Evolutionary conservation across 2,113 vertebrate genomes (phyloP), one percentile per base, ranked within the genome.

Genomic region (Paraplagusia blochii): DNA sequence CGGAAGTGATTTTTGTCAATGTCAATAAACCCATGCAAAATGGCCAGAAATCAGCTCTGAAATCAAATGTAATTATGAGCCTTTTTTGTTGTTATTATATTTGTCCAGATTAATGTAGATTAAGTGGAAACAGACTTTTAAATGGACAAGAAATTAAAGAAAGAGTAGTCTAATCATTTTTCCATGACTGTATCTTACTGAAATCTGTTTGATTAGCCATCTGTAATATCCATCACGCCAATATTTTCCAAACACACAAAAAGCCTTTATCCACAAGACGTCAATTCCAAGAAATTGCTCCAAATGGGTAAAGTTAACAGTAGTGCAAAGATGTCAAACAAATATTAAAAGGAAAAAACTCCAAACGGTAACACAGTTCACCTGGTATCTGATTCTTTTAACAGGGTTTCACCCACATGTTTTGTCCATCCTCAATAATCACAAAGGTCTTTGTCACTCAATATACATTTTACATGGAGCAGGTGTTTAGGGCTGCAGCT

Each of bases 271-370:
- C 55, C 47, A 48, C 48, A 85, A 74, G 78, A 70, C 76, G 68
- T 76, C 47, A 44, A 72, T 58, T 88, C 90, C 89, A 90, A 90
- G 88, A 89, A 87, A 82, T 80, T 78, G 63, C 76, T 81, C 75
- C 51, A 59, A 85, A 78, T 55, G 74, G 48, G 73, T 90, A 89
- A 90, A 90, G 88, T 90, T 88, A 90, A 79, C 75, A 83, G 74
- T 77, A 90, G 87, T 90, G 88, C 90, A 89, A 88, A 70, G 34
- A 81, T 72, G 55, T 66, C 69, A 68, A 64, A 51, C 53, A 40
- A 84, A 83, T 42, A 40, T 8, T 7, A 51, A 51, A 51, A 50
- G 15, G 19, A 52, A 63, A 10, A 38, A 47, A 51, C 7, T 11
- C 38, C 1, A 19, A 72, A 11, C 60, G 63, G 14, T 35, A 1